A percentile compares a stretch with the other conserved stretches of the same genome.
phyloP scores from a whole-genome alignment of 2,888 invertebrate species.

The Pristionchus fissidentatus region DNA sequence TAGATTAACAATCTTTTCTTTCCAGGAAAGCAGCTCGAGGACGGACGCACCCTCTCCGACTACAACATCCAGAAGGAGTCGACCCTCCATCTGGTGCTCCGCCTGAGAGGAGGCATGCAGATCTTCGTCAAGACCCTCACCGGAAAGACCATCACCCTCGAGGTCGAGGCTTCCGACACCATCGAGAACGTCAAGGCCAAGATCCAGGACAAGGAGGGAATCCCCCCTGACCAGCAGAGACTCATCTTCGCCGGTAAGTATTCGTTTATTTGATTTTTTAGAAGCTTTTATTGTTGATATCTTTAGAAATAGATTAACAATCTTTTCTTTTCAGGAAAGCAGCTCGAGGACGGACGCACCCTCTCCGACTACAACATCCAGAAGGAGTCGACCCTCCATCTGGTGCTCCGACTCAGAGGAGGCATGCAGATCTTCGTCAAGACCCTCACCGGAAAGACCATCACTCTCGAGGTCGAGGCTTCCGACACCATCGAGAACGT shows the following conservation, averaged over 20 bases:
- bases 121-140: conserved; percentile 95
- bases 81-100: conserved; percentile 80
- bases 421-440: conserved; percentile 94
- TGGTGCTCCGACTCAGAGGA: conserved; percentile 44
- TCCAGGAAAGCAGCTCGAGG: conserved; percentile 24
- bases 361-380: conserved; percentile 57
- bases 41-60: conserved; percentile 78
- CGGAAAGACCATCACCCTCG: conserved; percentile 83
- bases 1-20: not conserved
- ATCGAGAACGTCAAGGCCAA: conserved; percentile 74
- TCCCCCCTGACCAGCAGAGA: conserved; percentile 73
- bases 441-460: conserved; percentile 91
- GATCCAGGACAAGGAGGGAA: conserved; percentile 74
- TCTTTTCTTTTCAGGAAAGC: conserved; percentile 53
- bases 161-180: conserved; percentile 73
- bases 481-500: conserved; percentile 74
- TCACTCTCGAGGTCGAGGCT: conserved; percentile 73
- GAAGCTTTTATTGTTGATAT: not conserved
- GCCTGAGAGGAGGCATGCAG: conserved; percentile 81
- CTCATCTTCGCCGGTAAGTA: conserved; percentile 68
- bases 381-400: conserved; percentile 61
- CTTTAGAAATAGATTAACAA: too few species aligned
- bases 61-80: conserved; percentile 93
- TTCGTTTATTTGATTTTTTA: not conserved
- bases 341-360: conserved; percentile 63